Percentiles rank a stretch among this genome's conserved stretches.
phyloP scores from a whole-genome alignment of 2,113 vertebrate genomes.

The Mirza zaza region DNA sequence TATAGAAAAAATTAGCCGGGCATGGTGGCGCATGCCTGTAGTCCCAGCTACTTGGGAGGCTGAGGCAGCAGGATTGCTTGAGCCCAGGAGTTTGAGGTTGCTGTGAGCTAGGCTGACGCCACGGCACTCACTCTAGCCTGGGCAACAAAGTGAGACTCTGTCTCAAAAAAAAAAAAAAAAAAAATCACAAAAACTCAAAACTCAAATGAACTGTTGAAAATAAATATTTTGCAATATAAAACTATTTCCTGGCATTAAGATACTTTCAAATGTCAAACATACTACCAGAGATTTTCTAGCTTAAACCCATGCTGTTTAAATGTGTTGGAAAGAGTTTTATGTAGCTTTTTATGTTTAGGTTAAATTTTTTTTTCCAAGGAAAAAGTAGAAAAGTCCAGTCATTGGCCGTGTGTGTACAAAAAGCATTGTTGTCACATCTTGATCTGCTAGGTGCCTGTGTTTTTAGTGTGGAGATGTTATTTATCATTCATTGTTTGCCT shows the following conservation, averaged over 20 bases:
- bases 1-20: too few species aligned
- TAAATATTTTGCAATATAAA: constrained; percentile 41
- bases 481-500: background rate
- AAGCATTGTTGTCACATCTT: background rate
- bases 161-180: too few species aligned
- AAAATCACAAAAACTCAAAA: constrained; percentile 12
- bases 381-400: background rate
- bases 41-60: too few species aligned
- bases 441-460: background rate
- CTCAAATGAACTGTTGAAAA: constrained; percentile 50
- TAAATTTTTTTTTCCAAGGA: background rate
- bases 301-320: constrained; percentile 29
- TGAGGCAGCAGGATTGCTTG: too few species aligned
- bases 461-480: background rate
- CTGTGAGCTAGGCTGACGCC: too few species aligned
- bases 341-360: background rate
- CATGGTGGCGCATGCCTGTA: too few species aligned
- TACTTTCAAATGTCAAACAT: constrained; percentile 3
- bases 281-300: constrained; percentile 40
- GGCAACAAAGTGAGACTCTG: too few species aligned
- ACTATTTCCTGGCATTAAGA: constrained; percentile 42
- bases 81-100: too few species aligned
- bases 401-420: background rate
- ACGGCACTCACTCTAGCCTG: too few species aligned
- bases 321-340: background rate